Base-by-base conservation (phyloP, 2,113 vertebrate species). In the Oreotrochilus melanogaster region DNA sequence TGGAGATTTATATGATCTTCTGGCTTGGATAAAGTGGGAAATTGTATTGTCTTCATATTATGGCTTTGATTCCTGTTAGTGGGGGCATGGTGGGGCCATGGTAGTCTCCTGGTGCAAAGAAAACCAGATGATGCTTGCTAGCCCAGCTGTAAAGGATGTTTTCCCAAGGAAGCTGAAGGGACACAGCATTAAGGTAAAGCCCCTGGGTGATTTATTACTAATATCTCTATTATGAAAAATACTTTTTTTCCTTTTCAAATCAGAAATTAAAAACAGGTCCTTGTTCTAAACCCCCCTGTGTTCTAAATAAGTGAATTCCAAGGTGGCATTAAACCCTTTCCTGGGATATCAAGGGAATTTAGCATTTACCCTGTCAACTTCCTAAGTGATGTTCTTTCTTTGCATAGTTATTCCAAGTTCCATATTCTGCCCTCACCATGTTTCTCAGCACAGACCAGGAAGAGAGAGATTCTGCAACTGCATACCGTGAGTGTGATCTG, bases 361-460 rank as follows among this genome's bases (percentile, higher is more conserved):
- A 61, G 23, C 31, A 12, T 47, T 69, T 81, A 48, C 18, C 27
- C 7, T 24, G 58, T 21, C 43, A 23, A 39, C 53, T 14, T 73
- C n/a, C 45, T 86, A 43, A 92, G 23, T 69, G n/a, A 25, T 67
- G 8, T 85, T 88, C 53, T 91, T 31, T 57, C 73, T 67, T 67
- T n/a, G 60, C 89, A 12, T 72, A 99, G 99, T 98, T 99, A 87
- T 99, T 98, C 96, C 99, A 99, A 31, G 99, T 99, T 60, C 99
- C 99, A 58, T 99, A 99, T 94, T 98, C 99, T 7, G 99, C 99
- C 23, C 99, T 99, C 95, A 99, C 99, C 96, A 99, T 99, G 99
- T 99, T 99, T 92, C 98, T 99, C 96, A 99, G 98, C 89, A 98
- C 98, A 6, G 98, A 98, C 88, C 99, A 99, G 96, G 98, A 94